Conservation (phyloP, 2,888 invertebrate genomes). For the Abrostola triplasia region DNA sequence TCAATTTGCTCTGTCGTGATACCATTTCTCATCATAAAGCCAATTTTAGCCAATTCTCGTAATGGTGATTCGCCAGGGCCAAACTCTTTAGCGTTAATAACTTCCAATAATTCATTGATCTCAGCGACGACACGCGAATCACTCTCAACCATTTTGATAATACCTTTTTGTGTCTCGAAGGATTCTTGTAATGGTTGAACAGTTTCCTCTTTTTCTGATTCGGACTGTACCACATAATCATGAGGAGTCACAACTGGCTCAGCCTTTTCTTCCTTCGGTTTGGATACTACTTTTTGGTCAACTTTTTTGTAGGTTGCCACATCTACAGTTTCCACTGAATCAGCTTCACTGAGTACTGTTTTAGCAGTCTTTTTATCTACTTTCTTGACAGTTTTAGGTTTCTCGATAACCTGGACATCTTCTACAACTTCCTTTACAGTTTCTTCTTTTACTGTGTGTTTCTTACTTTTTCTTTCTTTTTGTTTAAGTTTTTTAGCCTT, state of each 20-base stretch:
- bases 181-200: conserved; percentile 86
- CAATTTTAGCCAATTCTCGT: conserved; percentile 94
- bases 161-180: conserved; percentile 87
- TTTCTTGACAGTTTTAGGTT: conserved; percentile 86
- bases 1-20: conserved; percentile 93
- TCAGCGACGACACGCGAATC: conserved; percentile 90
- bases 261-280: conserved; percentile 80
- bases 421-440: conserved; percentile 73
- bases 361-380: conserved; percentile 82
- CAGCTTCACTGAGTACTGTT: conserved; percentile 87
- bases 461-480: conserved; percentile 76
- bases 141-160: conserved; percentile 86
- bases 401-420: conserved; percentile 86
- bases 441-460: conserved; percentile 62
- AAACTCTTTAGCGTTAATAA: conserved; percentile 93
- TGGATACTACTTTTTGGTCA: conserved; percentile 83
- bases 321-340: conserved; percentile 89
- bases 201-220: conserved; percentile 87
- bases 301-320: conserved; percentile 90
- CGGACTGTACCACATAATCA: conserved; percentile 88
- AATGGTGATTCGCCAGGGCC: conserved; percentile 94
- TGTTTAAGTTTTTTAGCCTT: conserved; percentile 73
- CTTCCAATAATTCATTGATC: conserved; percentile 92
- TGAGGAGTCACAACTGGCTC: conserved; percentile 86
- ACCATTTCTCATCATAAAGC: conserved; percentile 92